Evolutionary conservation across 2,888 invertebrate genomes (phyloP), one percentile per base, ranked within the genome.

Genomic region (Mimas tiliae): DNA sequence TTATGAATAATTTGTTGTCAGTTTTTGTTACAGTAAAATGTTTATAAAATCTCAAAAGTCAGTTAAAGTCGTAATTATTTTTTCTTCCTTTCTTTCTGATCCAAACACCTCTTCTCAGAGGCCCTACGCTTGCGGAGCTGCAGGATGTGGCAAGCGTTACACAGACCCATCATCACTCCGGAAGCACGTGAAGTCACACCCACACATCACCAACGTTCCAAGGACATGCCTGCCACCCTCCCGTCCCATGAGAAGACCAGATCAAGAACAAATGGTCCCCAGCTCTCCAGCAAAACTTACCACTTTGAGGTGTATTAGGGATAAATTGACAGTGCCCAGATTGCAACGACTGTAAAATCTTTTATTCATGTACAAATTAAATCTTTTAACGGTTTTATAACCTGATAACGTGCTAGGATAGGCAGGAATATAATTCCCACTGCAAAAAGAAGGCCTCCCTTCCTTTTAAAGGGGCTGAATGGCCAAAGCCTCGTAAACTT

Each of bases 101-200:
- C 55, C 1, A 9, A 9, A 8, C 3, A 9, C 48, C 33, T 19
- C 21, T 67, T 81, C 76, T 0, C 93, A 98, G 97, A 97, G 98
- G 91, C 98, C 98, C 0, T 98, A 98, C 88, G 97, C 97, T 0
- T 98, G 98, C 77, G 97, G 98, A 77, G 96, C 97, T 19, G 90
- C 94, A 0, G 98, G 98, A 0, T 98, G 98, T 82, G 96, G 95
- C 7, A 98, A 98, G 86, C 96, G 98, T 48, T 98, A 98, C 92
- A 98, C 98, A 0, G 98, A 98, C 85, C 98, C 98, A 0, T 98
- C 98, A 65, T 98, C 98, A 63, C 94, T 98, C 0, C 94, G 98
- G 47, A 98, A 98, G 82, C 98, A 98, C 89, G 97, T 98, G 27
- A 98, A 98, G 83, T 98, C 97, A 74, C 97, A 98, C 78, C 93